Base-by-base conservation (phyloP, 2,797 vertebrate species). In the Manis pentadactyla region DNA sequence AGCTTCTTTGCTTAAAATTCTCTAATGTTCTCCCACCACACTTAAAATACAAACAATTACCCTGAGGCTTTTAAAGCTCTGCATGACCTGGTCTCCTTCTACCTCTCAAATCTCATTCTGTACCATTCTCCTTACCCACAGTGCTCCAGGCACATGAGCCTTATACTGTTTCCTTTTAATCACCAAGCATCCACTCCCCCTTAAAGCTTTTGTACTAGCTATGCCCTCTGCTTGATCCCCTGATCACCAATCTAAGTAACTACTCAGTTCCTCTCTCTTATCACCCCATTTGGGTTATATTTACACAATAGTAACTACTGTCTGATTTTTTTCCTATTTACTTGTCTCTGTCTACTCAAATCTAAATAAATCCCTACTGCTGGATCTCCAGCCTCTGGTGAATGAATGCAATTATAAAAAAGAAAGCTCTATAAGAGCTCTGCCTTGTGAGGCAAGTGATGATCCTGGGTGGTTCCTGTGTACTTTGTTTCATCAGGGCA, bases 401-500 rank as follows among this genome's bases (percentile, higher is more conserved):
- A 89, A 66, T 68, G 53, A 75, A 84, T 25, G 4, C 27, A 91
- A 49, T 7, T 53, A n/a, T 29, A 31, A 53, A 92, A 61, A 75
- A 31, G 19, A 68, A 87, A 59, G 64, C 23, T 84, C 46, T 81
- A 15, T 7, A 5, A 73, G 4, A 84, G 61, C 42, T 82, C 13
- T 15, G 25, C 57, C 8, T 8, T 75, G 25, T 34, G 71, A 93
- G 17, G 53, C 27, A 94, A 66, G 29, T 39, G 74, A 86, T 49
- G 68, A 42, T 37, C 29, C 95, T 95, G 97, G 98, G 97, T 97
- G 98, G 98, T 98, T 98, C 98, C 98, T 99, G 98, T 98, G 98
- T 98, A 99, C 95, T 95, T 96, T 97, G 46, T 98, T 98, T 99
- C 98, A 98, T 97, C 98, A 99, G 96, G 96, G 93, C 59, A 25